Evolutionary conservation across 1,140 invertebrate species (phyloP), one percentile per base, ranked within the genome.

Genomic region (Psilanteris sp.): DNA sequence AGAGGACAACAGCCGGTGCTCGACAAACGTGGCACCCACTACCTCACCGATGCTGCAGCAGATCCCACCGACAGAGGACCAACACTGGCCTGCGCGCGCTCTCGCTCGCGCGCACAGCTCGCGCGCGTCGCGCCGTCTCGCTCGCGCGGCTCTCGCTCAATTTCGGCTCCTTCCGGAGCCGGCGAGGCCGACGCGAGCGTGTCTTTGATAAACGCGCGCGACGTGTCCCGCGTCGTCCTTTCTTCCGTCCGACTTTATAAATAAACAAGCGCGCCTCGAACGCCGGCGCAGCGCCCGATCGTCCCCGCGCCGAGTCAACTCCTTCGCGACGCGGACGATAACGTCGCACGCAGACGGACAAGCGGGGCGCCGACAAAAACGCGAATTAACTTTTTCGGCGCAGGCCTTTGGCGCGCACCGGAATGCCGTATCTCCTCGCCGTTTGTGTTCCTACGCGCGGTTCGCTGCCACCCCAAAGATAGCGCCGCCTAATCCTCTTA

Each of bases 1-100:
- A 43, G 57, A 55, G 72, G 76, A 81, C 80, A 83, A 83, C 85
- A 85, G 85, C 80, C 84, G 85, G 83, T 84, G 79, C 73, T 78
- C 80, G 84, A 80, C 72, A 79, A 83, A 80, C 80, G 41, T 57
- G 61, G 67, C 77, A 78, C 75, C 82, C 83, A 86, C 83, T 81
- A 77, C 66, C 76, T 52, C 59, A 43, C 67, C 41, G 83, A 83
- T 74, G 81, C 79, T 83, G 81, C 79, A 79, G 66, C 72, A 68
- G 59, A 81, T 82, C 79, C 52, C 72, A 36, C 80, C 81, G 64
- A 37, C 52, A 34, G 31, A 52, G 59, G 54, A 67, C 48, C 54
- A 52, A 22, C 43, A 4, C 26, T 13, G 36, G 15, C 18, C 29
- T n/a, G 32, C 22, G 16, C 24, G 11, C 4, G 13, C 1, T 29